phyloP scores from a whole-genome alignment of 2,888 invertebrate genomes.

The Argyra leucocephala region DNA sequence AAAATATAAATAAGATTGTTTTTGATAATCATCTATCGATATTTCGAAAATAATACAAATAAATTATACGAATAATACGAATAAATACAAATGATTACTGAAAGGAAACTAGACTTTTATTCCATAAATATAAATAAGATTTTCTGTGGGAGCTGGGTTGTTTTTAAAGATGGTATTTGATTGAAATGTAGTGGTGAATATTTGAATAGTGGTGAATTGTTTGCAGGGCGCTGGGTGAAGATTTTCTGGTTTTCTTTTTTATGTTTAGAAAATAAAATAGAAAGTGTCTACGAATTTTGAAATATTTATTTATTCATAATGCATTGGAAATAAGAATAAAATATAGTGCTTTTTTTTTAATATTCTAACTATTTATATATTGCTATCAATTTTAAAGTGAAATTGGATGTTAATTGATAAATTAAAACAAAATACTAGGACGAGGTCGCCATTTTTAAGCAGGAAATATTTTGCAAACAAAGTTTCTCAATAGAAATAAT shows the following conservation, averaged over 20 bases:
- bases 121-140: too few species aligned
- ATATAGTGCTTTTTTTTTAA: not conserved
- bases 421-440: not conserved
- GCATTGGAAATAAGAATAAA: not conserved
- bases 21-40: too few species aligned
- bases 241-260: not conserved
- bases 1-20: too few species aligned
- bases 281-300: not conserved
- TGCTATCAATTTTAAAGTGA: too few species aligned
- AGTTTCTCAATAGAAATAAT: not conserved
- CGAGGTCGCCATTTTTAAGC: conserved; percentile 8
- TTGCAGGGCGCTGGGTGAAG: not conserved
- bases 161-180: not conserved
- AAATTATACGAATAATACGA: too few species aligned
- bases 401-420: too few species aligned
- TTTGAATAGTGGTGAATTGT: not conserved
- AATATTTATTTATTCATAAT: not conserved
- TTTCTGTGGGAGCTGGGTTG: too few species aligned
- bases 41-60: too few species aligned
- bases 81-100: too few species aligned
- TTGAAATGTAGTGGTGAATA: not conserved
- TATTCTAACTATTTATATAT: too few species aligned
- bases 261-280: conserved; percentile 1
- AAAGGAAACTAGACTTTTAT: too few species aligned
- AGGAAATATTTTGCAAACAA: not conserved